Conservation (phyloP, 2,113 vertebrate species). For the Corythaixoides concolor region DNA sequence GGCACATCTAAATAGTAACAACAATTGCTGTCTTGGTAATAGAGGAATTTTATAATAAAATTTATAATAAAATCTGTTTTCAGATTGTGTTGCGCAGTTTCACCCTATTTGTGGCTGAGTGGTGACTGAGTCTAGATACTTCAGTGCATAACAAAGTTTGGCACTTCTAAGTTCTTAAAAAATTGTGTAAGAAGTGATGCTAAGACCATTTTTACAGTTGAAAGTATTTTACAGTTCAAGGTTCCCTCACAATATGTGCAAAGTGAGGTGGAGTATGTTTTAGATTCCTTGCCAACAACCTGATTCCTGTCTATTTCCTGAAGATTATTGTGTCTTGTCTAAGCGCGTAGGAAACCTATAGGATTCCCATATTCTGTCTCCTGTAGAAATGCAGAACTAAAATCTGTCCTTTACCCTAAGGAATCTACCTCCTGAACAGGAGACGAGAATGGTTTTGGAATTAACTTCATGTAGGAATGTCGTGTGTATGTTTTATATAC, state of each 20-base stretch:
- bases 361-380: not conserved
- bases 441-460: not conserved
- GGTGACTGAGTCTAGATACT: not conserved
- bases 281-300: not conserved
- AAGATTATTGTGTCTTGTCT: not conserved
- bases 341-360: accelerated
- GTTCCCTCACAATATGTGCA: not conserved
- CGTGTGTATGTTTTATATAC: not conserved
- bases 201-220: not conserved
- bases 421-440: not conserved
- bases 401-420: not conserved
- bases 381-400: not conserved
- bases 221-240: not conserved
- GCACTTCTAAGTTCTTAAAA: not conserved
- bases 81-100: not conserved
- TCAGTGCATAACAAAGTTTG: not conserved
- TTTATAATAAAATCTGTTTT: not conserved
- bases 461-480: not conserved
- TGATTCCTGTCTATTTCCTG: not conserved
- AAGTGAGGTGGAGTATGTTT: not conserved
- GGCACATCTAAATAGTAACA: not conserved
- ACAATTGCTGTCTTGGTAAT: not conserved
- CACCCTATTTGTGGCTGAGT: not conserved
- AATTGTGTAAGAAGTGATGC: not conserved
- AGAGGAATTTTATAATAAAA: not conserved